Percentiles rank a stretch among this genome's conserved stretches.
phyloP scores from a whole-genome alignment of 2,888 invertebrate genomes.

The Polyommatus iphigenia region DNA sequence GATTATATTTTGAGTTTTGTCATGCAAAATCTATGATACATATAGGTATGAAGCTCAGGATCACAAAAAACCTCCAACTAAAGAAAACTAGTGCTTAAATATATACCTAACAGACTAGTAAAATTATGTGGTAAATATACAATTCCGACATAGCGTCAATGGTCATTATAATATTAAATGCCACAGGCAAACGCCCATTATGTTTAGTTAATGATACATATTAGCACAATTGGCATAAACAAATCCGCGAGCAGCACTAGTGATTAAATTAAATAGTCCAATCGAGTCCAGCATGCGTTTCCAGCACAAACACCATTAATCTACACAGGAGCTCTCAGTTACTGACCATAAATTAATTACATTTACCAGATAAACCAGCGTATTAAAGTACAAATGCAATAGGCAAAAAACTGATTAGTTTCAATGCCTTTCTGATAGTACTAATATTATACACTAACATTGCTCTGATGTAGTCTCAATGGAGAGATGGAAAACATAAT shows the following conservation, averaged over 20 bases:
- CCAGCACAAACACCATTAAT: constrained; percentile 67
- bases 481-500: background rate
- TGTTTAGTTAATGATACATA: constrained; percentile 36
- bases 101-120: background rate
- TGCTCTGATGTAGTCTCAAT: too few relatives aligned
- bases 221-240: constrained; percentile 42
- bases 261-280: constrained; percentile 47
- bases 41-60: background rate
- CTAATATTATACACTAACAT: too few relatives aligned
- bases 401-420: background rate
- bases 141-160: constrained; percentile 8
- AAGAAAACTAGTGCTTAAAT: background rate
- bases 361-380: constrained; percentile 47
- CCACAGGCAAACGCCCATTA: constrained; percentile 30
- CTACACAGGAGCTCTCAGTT: constrained; percentile 62
- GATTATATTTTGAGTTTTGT: background rate
- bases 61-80: background rate
- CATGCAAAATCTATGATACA: background rate
- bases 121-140: background rate
- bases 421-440: background rate
- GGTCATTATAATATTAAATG: constrained; percentile 22
- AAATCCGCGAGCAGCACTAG: constrained; percentile 44
- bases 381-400: background rate
- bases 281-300: constrained; percentile 48
- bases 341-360: constrained; percentile 69